These are phyloP conservation scores for Halcyon leucocephala DNA, from an alignment of 2,797 vertebrate genomes.

Conservation along the genomic window DNA sequence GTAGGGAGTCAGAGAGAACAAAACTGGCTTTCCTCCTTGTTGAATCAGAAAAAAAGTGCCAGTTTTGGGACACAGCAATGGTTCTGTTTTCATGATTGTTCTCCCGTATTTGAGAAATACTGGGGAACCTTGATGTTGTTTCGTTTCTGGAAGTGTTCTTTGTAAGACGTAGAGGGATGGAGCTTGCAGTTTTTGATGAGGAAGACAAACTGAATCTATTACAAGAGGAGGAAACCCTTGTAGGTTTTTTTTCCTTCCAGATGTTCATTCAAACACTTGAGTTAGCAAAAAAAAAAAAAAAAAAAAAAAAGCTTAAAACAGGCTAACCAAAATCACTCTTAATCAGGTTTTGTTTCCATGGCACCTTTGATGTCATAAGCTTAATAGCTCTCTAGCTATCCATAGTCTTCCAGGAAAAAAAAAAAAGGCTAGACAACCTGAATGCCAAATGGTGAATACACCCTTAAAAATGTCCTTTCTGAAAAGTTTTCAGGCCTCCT, in stretches of 20 bases:
- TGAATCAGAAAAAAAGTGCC: background rate
- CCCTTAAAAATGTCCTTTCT: conserved; percentile 16
- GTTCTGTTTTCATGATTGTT: background rate
- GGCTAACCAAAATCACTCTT: conserved; percentile 59
- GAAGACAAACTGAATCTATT: background rate
- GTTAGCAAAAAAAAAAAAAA: background rate
- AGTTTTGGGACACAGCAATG: background rate
- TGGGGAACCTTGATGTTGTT: background rate
- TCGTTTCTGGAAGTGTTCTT: background rate
- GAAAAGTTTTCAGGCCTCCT: background rate
- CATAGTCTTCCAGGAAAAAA: conserved; percentile 38
- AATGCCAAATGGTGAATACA: conserved; percentile 17
- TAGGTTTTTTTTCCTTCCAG: background rate
- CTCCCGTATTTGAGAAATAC: background rate
- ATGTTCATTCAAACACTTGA: conserved; percentile 32
- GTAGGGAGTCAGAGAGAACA: background rate
- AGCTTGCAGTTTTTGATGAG: background rate
- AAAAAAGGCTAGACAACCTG: background rate
- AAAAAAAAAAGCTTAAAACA: background rate
- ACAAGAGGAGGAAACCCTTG: background rate
- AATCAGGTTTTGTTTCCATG: conserved; percentile 73
- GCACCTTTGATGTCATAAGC: conserved; percentile 65
- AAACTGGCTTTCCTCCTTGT: background rate
- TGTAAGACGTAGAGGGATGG: background rate
- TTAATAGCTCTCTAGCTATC: conserved; percentile 52